Evolutionary conservation across 2,888 invertebrate species (phyloP), one percentile per base, ranked within the genome.

Genomic region (Thecophora atra): DNA sequence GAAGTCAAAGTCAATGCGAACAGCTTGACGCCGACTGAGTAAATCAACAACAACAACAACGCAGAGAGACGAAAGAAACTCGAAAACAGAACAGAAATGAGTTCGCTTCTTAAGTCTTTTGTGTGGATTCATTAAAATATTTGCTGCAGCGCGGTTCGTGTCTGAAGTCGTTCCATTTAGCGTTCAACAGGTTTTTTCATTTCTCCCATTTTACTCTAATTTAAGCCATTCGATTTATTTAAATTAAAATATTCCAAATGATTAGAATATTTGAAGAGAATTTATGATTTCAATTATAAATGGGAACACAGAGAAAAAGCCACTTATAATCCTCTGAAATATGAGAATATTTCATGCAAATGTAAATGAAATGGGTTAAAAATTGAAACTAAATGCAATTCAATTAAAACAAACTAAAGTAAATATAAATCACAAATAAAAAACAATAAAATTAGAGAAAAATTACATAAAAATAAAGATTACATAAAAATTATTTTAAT

Each of bases 51-150:
- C 54, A 19, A 21, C 26, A 68, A 58, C 37, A 42, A 26, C 21
- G 19, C 30, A 11, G 47, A 19, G 56, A 42, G 44, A 42, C 21
- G n/a, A n/a, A n/a, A 8, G 26, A 28, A 17, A 26, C 26, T 37
- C 37, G 7, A 11, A 37, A 37, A 37, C 37, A 37, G 37, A 37
- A 42, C 37, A 37, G 37, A 37, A 42, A 44, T 17, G 30, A 51
- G 52, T 66, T 70, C 47, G 52, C 24, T 54, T 58, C 54, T 60
- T 60, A 70, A 68, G 68, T 74, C 70, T 70, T 68, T 67, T 71
- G 60, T 60, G 60, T 69, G 47, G n/a, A 0, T 4, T 2, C 7
- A 37, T 56, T 54, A 54, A 54, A 54, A 54, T 54, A 19, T 51
- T 60, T 3, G n/a, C 26, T 26, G n/a, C 30, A 66, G 54, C 30